Evolutionary conservation across 1,140 invertebrate species (phyloP), one percentile per base, ranked within the genome.

Genomic region (Lepidurus apus): DNA sequence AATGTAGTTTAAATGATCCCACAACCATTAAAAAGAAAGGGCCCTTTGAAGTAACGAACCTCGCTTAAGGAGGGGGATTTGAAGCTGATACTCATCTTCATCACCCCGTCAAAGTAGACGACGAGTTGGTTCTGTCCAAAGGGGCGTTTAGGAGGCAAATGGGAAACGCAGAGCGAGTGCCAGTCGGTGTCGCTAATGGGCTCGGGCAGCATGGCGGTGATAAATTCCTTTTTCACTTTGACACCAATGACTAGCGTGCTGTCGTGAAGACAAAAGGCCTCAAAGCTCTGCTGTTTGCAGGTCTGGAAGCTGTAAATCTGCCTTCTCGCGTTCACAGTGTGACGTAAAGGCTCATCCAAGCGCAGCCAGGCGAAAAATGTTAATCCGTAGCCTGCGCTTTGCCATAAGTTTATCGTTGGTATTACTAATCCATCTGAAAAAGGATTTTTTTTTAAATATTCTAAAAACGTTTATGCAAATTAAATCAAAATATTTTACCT

Each of bases 21-120:
- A 44, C 21, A n/a, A 43, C 42, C 77, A 1, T 78, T 42, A 42
- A 7, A 11, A 17, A 82, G 82, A 34, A 34, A 34, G 26, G 34
- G 34, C 34, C 2, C 34, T 34, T 34, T 34, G 4, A 34, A 34
- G 34, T 34, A 34, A 34, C 34, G 2, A 34, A 89, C 88, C 82
- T 90, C 90, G 80, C 86, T 85, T 42, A 90, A 83, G 1, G 87
- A 86, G 44, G 89, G 88, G 81, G 89, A 89, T 81, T 90, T 90
- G 17, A 90, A 84, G 0, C 87, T 87, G 42, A 87, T 85, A 75
- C 85, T 86, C 11, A 89, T 81, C 79, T 86, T 86, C 80, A 89
- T 87, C 26, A 85, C 84, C 44, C 90, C 90, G 84, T 91, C 90
- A 78, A 91, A 87, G 81, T 88, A 91, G 34, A 91, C 86, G 78